Conservation (phyloP, 2,888 invertebrate genomes). For the Clitarchus hookeri region DNA sequence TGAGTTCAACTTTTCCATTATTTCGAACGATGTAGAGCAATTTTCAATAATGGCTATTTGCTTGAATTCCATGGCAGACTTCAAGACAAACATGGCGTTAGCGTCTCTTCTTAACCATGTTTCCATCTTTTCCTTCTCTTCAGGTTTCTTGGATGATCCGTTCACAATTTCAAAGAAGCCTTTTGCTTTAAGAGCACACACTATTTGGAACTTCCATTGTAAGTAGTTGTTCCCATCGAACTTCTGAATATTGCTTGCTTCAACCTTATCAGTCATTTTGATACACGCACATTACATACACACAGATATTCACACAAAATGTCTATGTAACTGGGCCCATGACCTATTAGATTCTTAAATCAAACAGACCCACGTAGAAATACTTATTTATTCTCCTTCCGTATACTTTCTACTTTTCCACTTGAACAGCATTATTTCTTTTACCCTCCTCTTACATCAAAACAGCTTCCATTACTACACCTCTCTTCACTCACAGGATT, state of each 20-base stretch:
- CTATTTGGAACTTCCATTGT: neutral
- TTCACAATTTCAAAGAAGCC: neutral
- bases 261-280: neutral
- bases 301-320: neutral
- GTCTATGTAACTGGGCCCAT: neutral
- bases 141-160: neutral
- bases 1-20: neutral
- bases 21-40: neutral
- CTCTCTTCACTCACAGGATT: no score
- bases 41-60: neutral
- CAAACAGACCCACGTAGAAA: no score
- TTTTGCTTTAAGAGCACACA: constrained; percentile 1
- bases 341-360: no score
- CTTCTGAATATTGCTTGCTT: no score
- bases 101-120: neutral
- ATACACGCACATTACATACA: neutral
- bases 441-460: no score
- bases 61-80: neutral
- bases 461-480: no score
- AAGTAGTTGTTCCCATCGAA: neutral
- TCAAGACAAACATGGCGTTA: neutral
- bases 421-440: no score
- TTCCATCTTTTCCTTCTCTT: neutral
- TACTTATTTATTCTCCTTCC: no score
- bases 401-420: no score